Evolutionary conservation across 2,888 invertebrate species (phyloP).

Genomic region (Blastobasis lacticolella): DNA sequence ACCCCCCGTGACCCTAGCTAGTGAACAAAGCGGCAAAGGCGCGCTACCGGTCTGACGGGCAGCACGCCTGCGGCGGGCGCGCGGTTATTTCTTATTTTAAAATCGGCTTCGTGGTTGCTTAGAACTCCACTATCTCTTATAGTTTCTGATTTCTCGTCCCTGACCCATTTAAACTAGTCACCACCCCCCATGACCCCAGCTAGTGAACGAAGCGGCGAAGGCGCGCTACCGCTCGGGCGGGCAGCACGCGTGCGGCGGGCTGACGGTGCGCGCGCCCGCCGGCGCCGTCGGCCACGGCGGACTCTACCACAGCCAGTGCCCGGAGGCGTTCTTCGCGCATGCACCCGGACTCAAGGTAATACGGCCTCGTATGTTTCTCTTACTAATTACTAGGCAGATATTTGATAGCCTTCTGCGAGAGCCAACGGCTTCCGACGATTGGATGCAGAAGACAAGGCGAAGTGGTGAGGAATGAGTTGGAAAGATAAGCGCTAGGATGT

Average conservation of each 20-base stretch:
- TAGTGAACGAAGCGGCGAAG: conserved; percentile 95
- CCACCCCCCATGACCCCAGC: conserved; percentile 57
- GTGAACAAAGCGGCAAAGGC: conserved; percentile 96
- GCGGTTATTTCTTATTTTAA: too few relatives aligned
- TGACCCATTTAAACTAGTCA: too few relatives aligned
- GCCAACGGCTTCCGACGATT: too few relatives aligned
- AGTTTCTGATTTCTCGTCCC: too few relatives aligned
- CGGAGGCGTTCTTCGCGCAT: conserved; percentile 98
- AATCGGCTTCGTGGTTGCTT: too few relatives aligned
- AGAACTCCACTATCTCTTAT: too few relatives aligned
- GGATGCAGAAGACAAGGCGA: too few relatives aligned
- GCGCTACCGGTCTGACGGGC: conserved; percentile 93
- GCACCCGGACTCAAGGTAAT: conserved; percentile 91
- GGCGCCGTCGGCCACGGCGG: conserved; percentile 99
- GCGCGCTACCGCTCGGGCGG: conserved; percentile 94
- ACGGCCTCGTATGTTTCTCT: background rate
- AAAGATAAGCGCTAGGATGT: too few relatives aligned
- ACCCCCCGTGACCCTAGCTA: conserved; percentile 57
- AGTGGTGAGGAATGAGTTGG: too few relatives aligned
- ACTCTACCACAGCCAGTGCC: conserved; percentile 98
- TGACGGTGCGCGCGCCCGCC: conserved; percentile 94
- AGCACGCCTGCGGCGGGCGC: conserved; percentile 91
- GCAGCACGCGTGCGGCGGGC: conserved; percentile 88
- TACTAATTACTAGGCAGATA: too few relatives aligned
- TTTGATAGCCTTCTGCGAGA: too few relatives aligned